Conservation (phyloP, 2,113 vertebrate genomes). For the Isurus oxyrinchus region DNA sequence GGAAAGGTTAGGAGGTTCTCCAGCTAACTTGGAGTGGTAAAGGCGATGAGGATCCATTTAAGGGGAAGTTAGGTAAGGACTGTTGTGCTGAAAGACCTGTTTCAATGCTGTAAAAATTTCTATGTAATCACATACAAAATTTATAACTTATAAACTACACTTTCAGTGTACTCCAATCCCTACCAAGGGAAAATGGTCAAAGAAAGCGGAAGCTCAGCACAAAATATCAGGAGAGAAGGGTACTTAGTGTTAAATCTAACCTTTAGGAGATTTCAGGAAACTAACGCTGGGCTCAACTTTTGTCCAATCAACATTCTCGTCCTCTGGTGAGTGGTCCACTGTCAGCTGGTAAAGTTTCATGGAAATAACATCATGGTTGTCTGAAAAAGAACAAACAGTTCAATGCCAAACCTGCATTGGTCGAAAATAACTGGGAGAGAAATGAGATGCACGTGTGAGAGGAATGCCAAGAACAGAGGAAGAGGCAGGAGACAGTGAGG, state of each 20-base stretch:
- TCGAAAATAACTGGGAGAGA: neutral
- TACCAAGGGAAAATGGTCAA: too few species aligned
- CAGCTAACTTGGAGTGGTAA: neutral
- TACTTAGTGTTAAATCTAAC: slow-evolving; percentile 47
- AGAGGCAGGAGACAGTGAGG: neutral
- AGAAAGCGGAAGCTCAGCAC: too few species aligned
- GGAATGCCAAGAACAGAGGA: too few species aligned
- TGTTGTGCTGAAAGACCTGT: neutral
- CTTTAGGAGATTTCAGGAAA: slow-evolving; percentile 94
- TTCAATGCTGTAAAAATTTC: too few species aligned
- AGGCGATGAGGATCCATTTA: neutral
- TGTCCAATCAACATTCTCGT: slow-evolving; percentile 89
- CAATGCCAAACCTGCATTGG: neutral
- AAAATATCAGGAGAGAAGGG: neutral
- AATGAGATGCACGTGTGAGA: too few species aligned
- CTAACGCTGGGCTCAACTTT: slow-evolving; percentile 94
- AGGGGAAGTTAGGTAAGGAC: neutral
- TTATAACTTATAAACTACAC: too few species aligned
- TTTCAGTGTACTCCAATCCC: too few species aligned
- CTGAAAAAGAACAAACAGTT: slow-evolving; percentile 50
- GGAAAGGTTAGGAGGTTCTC: neutral
- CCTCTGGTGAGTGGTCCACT: slow-evolving; percentile 86
- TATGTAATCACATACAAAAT: too few species aligned
- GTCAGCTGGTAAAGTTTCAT: slow-evolving; percentile 98
- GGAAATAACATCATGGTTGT: slow-evolving; percentile 96